Conservation (phyloP, 2,888 invertebrate genomes). For the Ferrisia virgata region DNA sequence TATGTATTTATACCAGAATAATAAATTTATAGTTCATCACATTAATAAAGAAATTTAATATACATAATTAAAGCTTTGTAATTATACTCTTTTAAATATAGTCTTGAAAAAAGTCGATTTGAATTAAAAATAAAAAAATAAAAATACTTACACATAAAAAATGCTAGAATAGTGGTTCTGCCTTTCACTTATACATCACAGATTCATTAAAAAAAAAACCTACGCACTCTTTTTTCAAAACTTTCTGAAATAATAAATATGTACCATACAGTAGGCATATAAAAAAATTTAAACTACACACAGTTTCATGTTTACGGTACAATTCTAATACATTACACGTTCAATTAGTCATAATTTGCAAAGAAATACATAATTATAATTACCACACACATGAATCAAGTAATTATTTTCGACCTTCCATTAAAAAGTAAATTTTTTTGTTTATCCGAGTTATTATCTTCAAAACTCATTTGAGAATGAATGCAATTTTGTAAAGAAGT, state of each 20-base stretch:
- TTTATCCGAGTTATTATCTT: constrained; percentile 50
- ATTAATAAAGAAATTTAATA: not conserved
- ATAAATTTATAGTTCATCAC: not conserved
- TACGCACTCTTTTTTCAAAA: not conserved
- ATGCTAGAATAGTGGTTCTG: not conserved
- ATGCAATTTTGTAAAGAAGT: constrained; percentile 49
- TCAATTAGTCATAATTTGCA: not conserved
- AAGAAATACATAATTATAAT: not conserved
- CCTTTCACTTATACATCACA: not conserved
- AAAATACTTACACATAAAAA: not conserved
- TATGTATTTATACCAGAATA: not conserved
- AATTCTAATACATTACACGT: not conserved
- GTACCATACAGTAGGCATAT: not conserved
- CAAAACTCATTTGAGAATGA: constrained; percentile 52
- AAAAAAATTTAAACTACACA: not conserved
- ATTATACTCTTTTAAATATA: not conserved
- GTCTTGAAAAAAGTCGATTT: not conserved
- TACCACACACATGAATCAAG: not conserved
- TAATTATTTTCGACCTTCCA: constrained; percentile 41
- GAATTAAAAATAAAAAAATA: not conserved
- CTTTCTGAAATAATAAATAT: not conserved
- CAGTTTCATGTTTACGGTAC: not conserved
- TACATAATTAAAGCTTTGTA: not conserved
- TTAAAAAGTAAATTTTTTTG: constrained; percentile 45
- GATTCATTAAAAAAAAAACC: not conserved